A percentile compares a stretch with the other conserved stretches of the same genome.
Conservation (phyloP, 2,888 invertebrate genomes). For the Xiphydria camelus region DNA sequence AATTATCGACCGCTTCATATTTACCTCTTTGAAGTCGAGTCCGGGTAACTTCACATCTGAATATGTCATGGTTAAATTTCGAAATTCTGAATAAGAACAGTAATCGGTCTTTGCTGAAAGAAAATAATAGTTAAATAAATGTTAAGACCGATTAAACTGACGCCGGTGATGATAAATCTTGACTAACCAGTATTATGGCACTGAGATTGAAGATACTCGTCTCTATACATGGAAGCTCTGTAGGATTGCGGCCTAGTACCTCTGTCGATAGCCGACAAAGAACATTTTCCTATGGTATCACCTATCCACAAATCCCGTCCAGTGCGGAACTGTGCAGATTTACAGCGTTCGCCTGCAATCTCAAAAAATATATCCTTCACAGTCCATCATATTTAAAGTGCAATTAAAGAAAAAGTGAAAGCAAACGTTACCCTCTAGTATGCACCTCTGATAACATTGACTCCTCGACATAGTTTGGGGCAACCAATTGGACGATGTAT, state of each 20-base stretch:
- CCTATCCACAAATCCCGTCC: conserved; percentile 51
- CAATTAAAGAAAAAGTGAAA: not conserved
- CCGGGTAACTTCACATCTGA: conserved; percentile 60
- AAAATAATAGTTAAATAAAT: not conserved
- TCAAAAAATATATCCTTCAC: not conserved
- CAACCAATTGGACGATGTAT: conserved; percentile 67
- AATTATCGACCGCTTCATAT: not conserved
- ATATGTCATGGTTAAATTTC: conserved; percentile 70
- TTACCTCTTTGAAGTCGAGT: conserved; percentile 38
- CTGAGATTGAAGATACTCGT: conserved; percentile 84
- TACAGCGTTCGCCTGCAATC: conserved; percentile 35
- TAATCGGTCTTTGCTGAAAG: conserved; percentile 61
- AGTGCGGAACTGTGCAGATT: conserved; percentile 48
- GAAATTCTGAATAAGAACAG: conserved; percentile 78
- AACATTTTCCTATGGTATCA: conserved; percentile 65
- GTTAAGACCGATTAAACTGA: not conserved
- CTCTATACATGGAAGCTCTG: conserved; percentile 72
- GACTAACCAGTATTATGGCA: conserved; percentile 70
- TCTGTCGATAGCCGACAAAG: conserved; percentile 73
- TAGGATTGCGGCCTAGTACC: conserved; percentile 78
- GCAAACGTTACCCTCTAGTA: conserved; percentile 34
- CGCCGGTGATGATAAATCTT: not conserved
- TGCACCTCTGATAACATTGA: conserved; percentile 66
- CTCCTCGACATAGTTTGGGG: conserved; percentile 65
- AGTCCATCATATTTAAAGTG: not conserved